These are phyloP conservation scores for Clarias macrocephalus DNA, from an alignment of 2,113 vertebrate genomes.

Conservation along the genomic window DNA sequence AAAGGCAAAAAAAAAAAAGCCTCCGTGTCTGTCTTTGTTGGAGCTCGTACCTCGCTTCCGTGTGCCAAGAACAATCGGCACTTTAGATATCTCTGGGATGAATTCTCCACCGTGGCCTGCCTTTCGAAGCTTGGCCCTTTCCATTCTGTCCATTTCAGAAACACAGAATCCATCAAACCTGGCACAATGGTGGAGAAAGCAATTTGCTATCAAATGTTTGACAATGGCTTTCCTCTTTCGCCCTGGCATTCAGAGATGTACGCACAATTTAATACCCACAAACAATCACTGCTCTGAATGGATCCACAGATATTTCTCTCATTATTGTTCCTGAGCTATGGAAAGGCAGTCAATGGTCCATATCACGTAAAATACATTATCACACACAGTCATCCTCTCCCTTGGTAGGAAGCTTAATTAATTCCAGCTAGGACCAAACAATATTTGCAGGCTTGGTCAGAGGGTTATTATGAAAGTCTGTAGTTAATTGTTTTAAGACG, in stretches of 20 bases:
- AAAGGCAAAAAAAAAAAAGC: conserved; percentile 36
- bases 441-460: conserved; percentile 67
- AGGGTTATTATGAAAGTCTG: conserved; percentile 65
- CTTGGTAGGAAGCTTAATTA: conserved; percentile 68
- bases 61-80: conserved; percentile 49
- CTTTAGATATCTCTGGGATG: conserved; percentile 46
- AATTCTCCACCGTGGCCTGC: conserved; percentile 40
- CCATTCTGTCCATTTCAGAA: conserved; percentile 52
- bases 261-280: conserved; percentile 77
- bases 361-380: conserved; percentile 71
- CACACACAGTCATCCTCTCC: conserved; percentile 57
- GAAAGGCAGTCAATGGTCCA: conserved; percentile 79
- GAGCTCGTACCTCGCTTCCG: conserved; percentile 40
- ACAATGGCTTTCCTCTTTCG: conserved; percentile 69
- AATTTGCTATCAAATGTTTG: conserved; percentile 76
- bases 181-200: conserved; percentile 73
- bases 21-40: conserved; percentile 41
- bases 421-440: conserved; percentile 71
- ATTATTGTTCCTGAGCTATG: conserved; percentile 75
- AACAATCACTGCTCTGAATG: conserved; percentile 74
- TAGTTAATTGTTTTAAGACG: conserved; percentile 62
- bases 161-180: conserved; percentile 73
- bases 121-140: conserved; percentile 37
- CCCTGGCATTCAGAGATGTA: conserved; percentile 69
- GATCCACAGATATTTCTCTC: conserved; percentile 71